Conservation (phyloP, 2,888 invertebrate species). For the Polydrusus pterygomalis region DNA sequence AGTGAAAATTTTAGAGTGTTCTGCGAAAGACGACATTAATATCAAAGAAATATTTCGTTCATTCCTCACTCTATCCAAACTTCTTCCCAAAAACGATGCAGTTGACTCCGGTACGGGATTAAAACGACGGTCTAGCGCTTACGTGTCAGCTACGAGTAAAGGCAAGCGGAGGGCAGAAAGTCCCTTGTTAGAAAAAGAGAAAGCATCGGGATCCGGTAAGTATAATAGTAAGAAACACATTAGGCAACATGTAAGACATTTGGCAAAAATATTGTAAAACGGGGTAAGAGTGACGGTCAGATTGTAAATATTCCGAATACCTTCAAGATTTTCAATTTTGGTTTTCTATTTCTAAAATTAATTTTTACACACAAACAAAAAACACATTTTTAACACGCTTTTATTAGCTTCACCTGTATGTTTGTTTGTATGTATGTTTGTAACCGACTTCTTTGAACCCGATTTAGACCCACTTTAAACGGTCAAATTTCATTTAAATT, state of each 20-base stretch:
- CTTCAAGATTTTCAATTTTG: too few relatives aligned
- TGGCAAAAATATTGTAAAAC: too few relatives aligned
- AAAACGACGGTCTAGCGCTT: constrained; percentile 84
- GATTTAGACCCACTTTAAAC: too few relatives aligned
- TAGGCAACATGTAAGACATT: not conserved
- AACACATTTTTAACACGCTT: too few relatives aligned
- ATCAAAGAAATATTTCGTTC: constrained; percentile 87
- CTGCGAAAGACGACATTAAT: constrained; percentile 86
- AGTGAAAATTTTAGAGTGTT: constrained; percentile 85
- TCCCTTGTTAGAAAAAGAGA: constrained; percentile 69
- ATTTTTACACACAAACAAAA: too few relatives aligned
- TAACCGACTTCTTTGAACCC: too few relatives aligned
- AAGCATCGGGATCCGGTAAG: constrained; percentile 61
- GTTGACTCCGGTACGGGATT: constrained; percentile 74
- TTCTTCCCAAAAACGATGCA: constrained; percentile 78
- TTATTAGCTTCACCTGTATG: too few relatives aligned
- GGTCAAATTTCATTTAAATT: too few relatives aligned
- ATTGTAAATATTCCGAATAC: too few relatives aligned
- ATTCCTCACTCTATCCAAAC: constrained; percentile 84
- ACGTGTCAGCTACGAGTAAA: constrained; percentile 77
- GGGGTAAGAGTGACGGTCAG: too few relatives aligned
- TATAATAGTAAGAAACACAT: not conserved
- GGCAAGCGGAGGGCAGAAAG: constrained; percentile 70
- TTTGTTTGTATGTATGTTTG: too few relatives aligned
- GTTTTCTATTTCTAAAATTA: too few relatives aligned